These are phyloP conservation scores for Halichoeres trimaculatus DNA, from an alignment of 2,113 vertebrate species.

Conservation along the genomic window DNA sequence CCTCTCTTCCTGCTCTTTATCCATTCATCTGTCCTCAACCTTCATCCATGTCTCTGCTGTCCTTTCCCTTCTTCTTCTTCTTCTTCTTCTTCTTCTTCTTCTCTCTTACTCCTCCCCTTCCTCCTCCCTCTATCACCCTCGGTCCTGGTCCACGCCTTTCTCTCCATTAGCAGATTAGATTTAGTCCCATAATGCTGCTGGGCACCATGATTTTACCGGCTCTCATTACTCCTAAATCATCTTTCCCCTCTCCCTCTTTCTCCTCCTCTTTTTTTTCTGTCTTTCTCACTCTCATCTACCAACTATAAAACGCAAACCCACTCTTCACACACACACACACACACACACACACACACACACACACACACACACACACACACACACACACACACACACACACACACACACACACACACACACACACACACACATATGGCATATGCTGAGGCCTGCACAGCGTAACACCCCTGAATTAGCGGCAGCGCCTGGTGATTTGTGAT, in stretches of 20 bases:
- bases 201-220: constrained; percentile 77
- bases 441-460: constrained; percentile 49
- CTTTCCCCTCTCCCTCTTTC: constrained; percentile 60
- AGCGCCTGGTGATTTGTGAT: constrained; percentile 74
- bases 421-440: constrained; percentile 34
- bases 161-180: constrained; percentile 83
- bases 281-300: constrained; percentile 27
- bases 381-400: neutral
- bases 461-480: constrained; percentile 64
- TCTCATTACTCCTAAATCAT: constrained; percentile 80
- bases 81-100: too few relatives aligned
- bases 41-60: constrained; percentile 27
- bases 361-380: neutral
- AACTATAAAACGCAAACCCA: constrained; percentile 49
- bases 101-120: constrained; percentile 28
- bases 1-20: constrained; percentile 29
- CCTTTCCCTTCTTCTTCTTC: constrained; percentile 47
- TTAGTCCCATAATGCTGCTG: constrained; percentile 79
- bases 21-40: constrained; percentile 37
- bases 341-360: constrained; percentile 46
- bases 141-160: constrained; percentile 40
- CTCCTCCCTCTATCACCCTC: constrained; percentile 28
- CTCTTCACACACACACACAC: too few relatives aligned
- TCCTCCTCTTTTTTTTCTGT: neutral
- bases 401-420: neutral